Base-by-base conservation (phyloP, 2,888 invertebrate species). In the Andrena fulva region DNA sequence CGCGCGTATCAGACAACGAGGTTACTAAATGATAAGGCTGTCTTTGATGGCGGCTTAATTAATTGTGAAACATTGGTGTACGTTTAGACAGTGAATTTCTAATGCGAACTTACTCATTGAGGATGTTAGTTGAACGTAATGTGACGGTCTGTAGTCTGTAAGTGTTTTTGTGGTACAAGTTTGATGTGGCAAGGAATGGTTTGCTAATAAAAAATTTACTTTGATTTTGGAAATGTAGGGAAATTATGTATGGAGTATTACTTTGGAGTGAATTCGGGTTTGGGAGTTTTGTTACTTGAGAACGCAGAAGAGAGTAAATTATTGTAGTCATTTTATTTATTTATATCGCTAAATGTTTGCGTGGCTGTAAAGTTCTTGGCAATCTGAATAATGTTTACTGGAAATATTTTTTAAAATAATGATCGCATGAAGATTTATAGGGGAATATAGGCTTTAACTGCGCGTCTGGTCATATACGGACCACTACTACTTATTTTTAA, bases 1-100 rank as follows among this genome's bases (percentile, higher is more conserved):
- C 7, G 24, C 27, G 66, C 27, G 20, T 68, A 64, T 68, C 52
- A 54, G 50, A 31, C 29, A 5, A 16, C 20, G 10, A 70, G 6
- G 12, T 42, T 33, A 16, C n/a, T 52, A 31, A 8, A 42, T 60
- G 62, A 67, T 80, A 52, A 56, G 70, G 50, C 3, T 10, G 31
- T 10, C 60, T 62, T 71, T 71, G 33, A 29, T 54, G 60, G 20
- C 27, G 52, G 29, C 71, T 80, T 66, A 66, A 80, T 69, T 56
- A 56, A 60, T 59, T 48, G 59, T 1, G 29, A 8, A 8, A n/a
- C 54, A 54, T 35, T 27, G 27, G 10, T 7, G 54, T 35, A 54
- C 33, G n/a, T 54, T 54, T 24, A 12, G 16, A 27, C 29, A 29
- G 50, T 50, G 20, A 59, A 60, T 52, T 52, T 1, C 8, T 52